phyloP scores from a whole-genome alignment of 2,888 invertebrate species.

The Eilema sororculum region DNA sequence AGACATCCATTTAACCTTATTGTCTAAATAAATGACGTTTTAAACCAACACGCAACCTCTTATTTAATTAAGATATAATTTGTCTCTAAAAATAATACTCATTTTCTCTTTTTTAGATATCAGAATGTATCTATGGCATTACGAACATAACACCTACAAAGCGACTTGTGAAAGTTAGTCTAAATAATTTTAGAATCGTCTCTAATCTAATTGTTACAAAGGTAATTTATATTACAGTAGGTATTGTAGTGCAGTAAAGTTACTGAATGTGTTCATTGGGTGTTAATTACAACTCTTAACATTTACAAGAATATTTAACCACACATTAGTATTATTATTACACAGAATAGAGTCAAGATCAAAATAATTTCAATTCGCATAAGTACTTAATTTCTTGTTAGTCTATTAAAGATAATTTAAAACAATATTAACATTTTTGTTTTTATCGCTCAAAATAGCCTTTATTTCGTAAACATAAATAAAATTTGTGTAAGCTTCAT shows the following conservation, averaged over 20 bases:
- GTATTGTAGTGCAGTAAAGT: slow-evolving; percentile 75
- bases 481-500: slow-evolving; percentile 28
- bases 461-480: slow-evolving; percentile 34
- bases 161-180: slow-evolving; percentile 74
- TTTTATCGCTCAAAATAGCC: slow-evolving; percentile 35
- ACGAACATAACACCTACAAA: slow-evolving; percentile 80
- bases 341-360: slow-evolving; percentile 50
- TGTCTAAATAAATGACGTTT: slow-evolving; percentile 86
- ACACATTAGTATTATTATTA: slow-evolving; percentile 55
- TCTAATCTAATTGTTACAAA: slow-evolving; percentile 77
- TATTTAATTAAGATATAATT: slow-evolving; percentile 84
- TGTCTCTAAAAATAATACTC: slow-evolving; percentile 87
- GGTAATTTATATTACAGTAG: slow-evolving; percentile 76
- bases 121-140: slow-evolving; percentile 80
- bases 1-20: slow-evolving; percentile 88
- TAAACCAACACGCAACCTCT: slow-evolving; percentile 85
- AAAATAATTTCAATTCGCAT: slow-evolving; percentile 53
- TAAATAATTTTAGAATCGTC: slow-evolving; percentile 68
- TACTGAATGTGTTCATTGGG: slow-evolving; percentile 79
- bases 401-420: slow-evolving; percentile 43
- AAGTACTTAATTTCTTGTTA: slow-evolving; percentile 53
- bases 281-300: slow-evolving; percentile 72
- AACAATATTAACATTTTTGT: slow-evolving; percentile 47
- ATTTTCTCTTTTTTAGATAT: slow-evolving; percentile 73
- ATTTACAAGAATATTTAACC: slow-evolving; percentile 67